Base-by-base conservation (phyloP, 2,888 invertebrate species). In the Antheraea yamamai region DNA sequence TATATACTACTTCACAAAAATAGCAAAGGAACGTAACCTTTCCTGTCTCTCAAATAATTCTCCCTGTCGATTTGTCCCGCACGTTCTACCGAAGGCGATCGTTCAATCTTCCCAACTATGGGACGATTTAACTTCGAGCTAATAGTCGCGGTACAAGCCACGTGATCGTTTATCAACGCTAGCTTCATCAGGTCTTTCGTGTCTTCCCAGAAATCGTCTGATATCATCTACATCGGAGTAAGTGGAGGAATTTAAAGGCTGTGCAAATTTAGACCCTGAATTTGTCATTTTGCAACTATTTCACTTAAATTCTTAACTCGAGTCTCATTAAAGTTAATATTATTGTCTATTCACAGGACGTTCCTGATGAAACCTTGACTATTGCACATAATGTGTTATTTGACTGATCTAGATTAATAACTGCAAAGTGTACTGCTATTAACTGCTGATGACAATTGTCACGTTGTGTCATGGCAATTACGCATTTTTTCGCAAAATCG, bases 81-180 rank as follows among this genome's bases (percentile, higher is more conserved):
- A 76, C 91, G 85, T 76, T 94, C 94, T 0, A 90, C 81, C 0
- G 94, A 94, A 0, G 91, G 90, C 0, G 93, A 91, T 1, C 93
- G 78, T 39, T 88, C 81, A 0, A 94, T 86, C 75, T 83, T 85
- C 12, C 89, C 91, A 0, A 93, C 35, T 0, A 88, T 64, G 0
- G 94, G 92, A 81, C 84, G 78, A 4, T 81, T 85, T 51, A 90
- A 39, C 16, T 81, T 89, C 7, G 78, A 74, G 55, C 94, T 93
- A 0, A 94, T 78, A 4, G 84, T 81, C 0, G 87, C 77, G 0
- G 85, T 81, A 0, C 80, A 79, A 0, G 88, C 83, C 2, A 94
- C 84, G 10, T 82, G 81, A 52, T 89, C 91, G 52, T 92, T 83
- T 1, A 91, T 91, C 0, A 94, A 39, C 0, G 77, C 58, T 0